Evolutionary conservation across 2,888 invertebrate species (phyloP).

Genomic region (Amphiduros pacificus): DNA sequence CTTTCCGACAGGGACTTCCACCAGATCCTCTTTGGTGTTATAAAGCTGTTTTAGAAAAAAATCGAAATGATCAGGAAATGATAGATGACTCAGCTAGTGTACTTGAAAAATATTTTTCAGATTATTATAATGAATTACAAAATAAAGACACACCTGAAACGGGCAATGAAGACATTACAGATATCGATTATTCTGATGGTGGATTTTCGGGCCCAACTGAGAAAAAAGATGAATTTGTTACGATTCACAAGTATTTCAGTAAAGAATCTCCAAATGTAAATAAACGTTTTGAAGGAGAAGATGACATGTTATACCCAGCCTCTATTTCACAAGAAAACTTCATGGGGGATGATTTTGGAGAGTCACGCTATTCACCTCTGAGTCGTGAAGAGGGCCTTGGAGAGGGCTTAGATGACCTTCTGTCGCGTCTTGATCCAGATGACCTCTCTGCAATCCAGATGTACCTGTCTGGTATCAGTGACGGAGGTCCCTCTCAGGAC

Average conservation of each 20-base stretch:
- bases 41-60: slow-evolving; percentile 68
- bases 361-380: too few relatives aligned
- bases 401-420: too few relatives aligned
- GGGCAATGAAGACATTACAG: neutral
- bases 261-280: too few relatives aligned
- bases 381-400: too few relatives aligned
- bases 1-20: slow-evolving; percentile 68
- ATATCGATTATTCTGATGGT: neutral
- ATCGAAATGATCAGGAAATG: slow-evolving; percentile 78
- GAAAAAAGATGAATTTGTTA: slow-evolving; percentile 41
- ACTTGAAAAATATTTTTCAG: slow-evolving; percentile 11
- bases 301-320: too few relatives aligned
- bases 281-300: too few relatives aligned
- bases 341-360: too few relatives aligned
- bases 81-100: slow-evolving; percentile 66
- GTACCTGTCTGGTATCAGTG: too few relatives aligned
- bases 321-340: too few relatives aligned
- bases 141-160: neutral
- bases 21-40: slow-evolving; percentile 66
- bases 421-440: too few relatives aligned
- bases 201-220: slow-evolving; percentile 17
- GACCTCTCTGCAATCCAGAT: too few relatives aligned
- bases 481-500: too few relatives aligned
- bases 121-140: slow-evolving; percentile 10
- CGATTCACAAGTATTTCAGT: slow-evolving; percentile 40